These are phyloP conservation scores for Helicoverpa assulta DNA, from an alignment of 2,888 invertebrate species.

Conservation along the genomic window DNA sequence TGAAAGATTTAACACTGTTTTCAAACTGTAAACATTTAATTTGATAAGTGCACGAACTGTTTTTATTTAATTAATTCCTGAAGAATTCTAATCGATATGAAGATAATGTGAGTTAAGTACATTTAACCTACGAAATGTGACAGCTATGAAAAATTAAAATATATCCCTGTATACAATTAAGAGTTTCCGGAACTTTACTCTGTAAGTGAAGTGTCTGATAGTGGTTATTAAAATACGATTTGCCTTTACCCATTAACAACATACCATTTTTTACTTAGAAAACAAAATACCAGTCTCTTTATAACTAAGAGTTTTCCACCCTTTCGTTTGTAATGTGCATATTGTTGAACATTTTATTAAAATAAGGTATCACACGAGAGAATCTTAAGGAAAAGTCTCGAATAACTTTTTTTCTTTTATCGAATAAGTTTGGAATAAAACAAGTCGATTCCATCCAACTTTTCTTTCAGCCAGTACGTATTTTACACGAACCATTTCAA, in stretches of 20 bases:
- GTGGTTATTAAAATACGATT: conserved; percentile 74
- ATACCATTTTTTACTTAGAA: conserved; percentile 25
- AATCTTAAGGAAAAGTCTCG: background rate
- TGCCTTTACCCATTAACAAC: conserved; percentile 59
- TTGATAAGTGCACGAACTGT: too few relatives aligned
- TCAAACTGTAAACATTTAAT: too few relatives aligned
- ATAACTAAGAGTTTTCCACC: background rate
- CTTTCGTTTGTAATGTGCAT: background rate
- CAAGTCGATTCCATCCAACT: conserved; percentile 15
- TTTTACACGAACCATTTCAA: conserved; percentile 49
- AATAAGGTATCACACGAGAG: background rate
- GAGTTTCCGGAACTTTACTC: conserved; percentile 25
- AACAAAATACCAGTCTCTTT: conserved; percentile 14
- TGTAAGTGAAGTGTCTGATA: conserved; percentile 39
- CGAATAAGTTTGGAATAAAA: conserved; percentile 20
- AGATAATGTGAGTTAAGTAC: conserved; percentile 8
- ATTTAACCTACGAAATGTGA: conserved; percentile 22
- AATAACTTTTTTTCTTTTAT: background rate
- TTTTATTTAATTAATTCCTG: too few relatives aligned
- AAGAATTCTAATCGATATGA: too few relatives aligned
- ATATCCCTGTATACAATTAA: conserved; percentile 54
- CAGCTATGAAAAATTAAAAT: conserved; percentile 29
- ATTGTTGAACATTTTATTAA: background rate
- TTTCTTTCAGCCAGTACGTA: conserved; percentile 41
- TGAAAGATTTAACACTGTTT: background rate